These are phyloP conservation scores for Liodrosophila aerea DNA, from an alignment of 2,888 invertebrate genomes.

Conservation along the genomic window DNA sequence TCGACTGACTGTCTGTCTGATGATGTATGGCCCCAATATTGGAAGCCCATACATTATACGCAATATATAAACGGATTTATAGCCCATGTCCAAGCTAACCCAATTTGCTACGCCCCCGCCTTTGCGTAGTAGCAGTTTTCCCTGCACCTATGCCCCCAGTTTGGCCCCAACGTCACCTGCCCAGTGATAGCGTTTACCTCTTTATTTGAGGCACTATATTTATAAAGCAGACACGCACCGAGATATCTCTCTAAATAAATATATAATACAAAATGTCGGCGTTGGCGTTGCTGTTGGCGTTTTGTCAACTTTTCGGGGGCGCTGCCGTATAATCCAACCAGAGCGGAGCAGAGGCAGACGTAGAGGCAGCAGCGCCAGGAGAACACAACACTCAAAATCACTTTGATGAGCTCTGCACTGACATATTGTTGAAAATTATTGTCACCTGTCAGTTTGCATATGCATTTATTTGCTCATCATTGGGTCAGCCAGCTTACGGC, in stretches of 20 bases:
- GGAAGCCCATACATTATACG: constrained; percentile 17
- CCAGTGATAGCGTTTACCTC: constrained; percentile 45
- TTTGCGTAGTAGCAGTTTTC: constrained; percentile 10
- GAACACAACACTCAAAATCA: constrained; percentile 51
- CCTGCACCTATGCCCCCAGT: constrained; percentile 8
- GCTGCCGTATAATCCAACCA: constrained; percentile 17
- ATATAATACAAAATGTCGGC: constrained; percentile 27
- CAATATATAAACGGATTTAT: constrained; percentile 43
- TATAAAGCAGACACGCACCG: constrained; percentile 71
- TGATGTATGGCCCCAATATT: constrained; percentile 35
- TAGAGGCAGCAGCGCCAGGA: constrained; percentile 1
- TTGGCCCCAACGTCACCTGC: constrained; percentile 59
- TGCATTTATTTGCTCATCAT: constrained; percentile 63
- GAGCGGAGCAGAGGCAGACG: constrained; percentile 3
- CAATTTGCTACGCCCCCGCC: constrained; percentile 40
- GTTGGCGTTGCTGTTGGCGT: constrained; percentile 41
- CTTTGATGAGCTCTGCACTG: constrained; percentile 73
- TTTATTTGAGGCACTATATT: constrained; percentile 63
- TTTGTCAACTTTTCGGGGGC: constrained; percentile 62
- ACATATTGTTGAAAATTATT: constrained; percentile 73
- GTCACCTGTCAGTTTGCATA: constrained; percentile 66
- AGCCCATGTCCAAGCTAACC: constrained; percentile 48
- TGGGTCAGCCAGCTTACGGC: constrained; percentile 33
- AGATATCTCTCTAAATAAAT: constrained; percentile 14
- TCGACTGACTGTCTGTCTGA: neutral